Percentiles rank a stretch among this genome's conserved stretches.
phyloP scores from a whole-genome alignment of 1,140 invertebrate species.

The Trichonephila clavata region DNA sequence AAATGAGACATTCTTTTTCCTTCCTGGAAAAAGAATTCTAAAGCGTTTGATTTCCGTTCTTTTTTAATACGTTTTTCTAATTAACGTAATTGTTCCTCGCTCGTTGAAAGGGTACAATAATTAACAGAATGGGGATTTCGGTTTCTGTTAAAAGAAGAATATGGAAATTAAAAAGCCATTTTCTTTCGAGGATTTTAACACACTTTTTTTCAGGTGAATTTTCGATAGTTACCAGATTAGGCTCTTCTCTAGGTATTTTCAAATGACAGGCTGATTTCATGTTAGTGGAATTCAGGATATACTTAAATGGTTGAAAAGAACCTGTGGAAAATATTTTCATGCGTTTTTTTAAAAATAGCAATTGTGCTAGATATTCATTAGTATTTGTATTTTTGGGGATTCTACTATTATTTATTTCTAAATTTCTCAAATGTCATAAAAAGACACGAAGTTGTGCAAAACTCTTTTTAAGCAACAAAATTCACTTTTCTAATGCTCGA shows the following conservation, averaged over 20 bases:
- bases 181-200: background rate
- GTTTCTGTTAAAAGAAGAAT: background rate
- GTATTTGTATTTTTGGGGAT: no score
- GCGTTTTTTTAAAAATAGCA: no score
- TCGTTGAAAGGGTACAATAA: background rate
- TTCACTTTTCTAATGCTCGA: no score
- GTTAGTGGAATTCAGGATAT: background rate
- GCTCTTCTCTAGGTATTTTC: background rate
- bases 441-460: no score
- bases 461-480: no score
- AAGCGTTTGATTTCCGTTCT: background rate
- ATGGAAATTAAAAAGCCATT: conserved; percentile 6
- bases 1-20: background rate
- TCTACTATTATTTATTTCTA: no score
- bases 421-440: no score
- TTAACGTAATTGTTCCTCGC: conserved; percentile 23
- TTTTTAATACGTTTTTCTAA: conserved; percentile 19
- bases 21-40: background rate
- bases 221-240: background rate
- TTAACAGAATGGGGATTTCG: conserved; percentile 5
- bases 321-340: no score
- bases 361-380: no score
- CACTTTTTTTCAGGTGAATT: background rate
- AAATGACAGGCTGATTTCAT: background rate
- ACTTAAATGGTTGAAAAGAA: background rate